Percentiles rank a stretch among this genome's conserved stretches.
phyloP scores from a whole-genome alignment of 2,113 vertebrate species.

The Dolichotis patagonum region DNA sequence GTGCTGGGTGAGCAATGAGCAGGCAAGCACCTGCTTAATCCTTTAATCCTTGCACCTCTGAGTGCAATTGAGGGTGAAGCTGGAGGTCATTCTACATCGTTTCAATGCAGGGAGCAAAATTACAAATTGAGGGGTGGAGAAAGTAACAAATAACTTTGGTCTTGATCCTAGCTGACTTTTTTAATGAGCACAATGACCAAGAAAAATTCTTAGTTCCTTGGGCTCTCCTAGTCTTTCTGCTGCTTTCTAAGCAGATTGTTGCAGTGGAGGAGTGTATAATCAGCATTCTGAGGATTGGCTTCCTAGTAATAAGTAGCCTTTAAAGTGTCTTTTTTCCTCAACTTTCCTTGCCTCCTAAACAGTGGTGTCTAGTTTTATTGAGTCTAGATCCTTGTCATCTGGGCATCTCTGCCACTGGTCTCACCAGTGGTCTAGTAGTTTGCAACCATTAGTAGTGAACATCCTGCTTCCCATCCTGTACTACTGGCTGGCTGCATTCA shows the following conservation, averaged over 20 bases:
- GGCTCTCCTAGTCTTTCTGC: neutral
- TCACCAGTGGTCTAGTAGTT: neutral
- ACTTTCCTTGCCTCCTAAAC: neutral
- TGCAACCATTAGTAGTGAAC: constrained; percentile 2
- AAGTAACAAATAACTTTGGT: neutral
- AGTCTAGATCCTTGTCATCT: neutral
- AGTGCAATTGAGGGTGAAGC: neutral
- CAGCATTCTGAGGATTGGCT: constrained; percentile 20
- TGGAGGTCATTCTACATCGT: neutral
- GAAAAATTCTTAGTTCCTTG: neutral
- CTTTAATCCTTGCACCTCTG: constrained; percentile 46
- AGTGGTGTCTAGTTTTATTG: neutral
- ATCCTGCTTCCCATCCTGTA: neutral
- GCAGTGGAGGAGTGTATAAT: neutral
- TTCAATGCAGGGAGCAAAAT: neutral
- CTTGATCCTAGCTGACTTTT: neutral
- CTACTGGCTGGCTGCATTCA: neutral
- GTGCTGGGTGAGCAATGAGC: neutral
- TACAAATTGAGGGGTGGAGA: constrained; percentile 7
- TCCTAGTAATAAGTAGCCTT: constrained; percentile 10
- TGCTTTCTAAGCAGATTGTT: constrained; percentile 40
- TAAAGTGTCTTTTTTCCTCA: neutral
- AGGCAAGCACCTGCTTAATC: neutral
- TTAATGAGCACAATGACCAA: constrained; percentile 18
- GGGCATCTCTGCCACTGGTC: neutral